A percentile compares a stretch with the other conserved stretches of the same genome.
These are phyloP conservation scores for Cephus rjabovi DNA, from an alignment of 2,888 invertebrate species.

Conservation along the genomic window DNA sequence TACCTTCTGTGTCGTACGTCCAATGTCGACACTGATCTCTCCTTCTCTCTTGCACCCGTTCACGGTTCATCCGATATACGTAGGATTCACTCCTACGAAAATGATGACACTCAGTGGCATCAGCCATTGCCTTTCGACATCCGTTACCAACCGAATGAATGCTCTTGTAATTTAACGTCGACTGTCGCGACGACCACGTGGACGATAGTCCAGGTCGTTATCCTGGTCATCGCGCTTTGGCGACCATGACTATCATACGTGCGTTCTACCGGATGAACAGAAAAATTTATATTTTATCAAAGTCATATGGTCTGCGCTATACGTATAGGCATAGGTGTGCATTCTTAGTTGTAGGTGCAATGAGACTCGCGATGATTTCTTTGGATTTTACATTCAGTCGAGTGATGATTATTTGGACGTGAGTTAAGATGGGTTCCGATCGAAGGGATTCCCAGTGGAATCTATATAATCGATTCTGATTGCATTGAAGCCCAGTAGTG, in stretches of 20 bases:
- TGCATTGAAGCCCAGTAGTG: constrained; percentile 66
- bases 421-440: constrained; percentile 14
- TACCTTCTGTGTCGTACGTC: constrained; percentile 5
- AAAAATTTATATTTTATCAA: not conserved
- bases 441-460: constrained; percentile 40
- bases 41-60: constrained; percentile 5
- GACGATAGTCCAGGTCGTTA: not conserved
- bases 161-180: not conserved
- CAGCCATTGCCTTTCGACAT: not conserved
- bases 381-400: not conserved
- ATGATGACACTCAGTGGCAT: not conserved
- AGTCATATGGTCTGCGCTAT: not conserved
- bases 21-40: constrained; percentile 10
- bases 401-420: not conserved
- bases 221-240: not conserved
- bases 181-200: not conserved
- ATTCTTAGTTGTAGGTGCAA: not conserved
- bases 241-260: not conserved
- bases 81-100: not conserved
- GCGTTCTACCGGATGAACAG: not conserved
- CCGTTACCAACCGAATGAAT: not conserved
- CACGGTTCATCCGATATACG: not conserved
- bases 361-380: not conserved
- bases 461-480: constrained; percentile 67
- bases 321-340: not conserved